Percentiles rank a stretch among this genome's conserved stretches.
These are phyloP conservation scores for Ostrea denselamellosa DNA, from an alignment of 1,140 invertebrate species.

Conservation along the genomic window DNA sequence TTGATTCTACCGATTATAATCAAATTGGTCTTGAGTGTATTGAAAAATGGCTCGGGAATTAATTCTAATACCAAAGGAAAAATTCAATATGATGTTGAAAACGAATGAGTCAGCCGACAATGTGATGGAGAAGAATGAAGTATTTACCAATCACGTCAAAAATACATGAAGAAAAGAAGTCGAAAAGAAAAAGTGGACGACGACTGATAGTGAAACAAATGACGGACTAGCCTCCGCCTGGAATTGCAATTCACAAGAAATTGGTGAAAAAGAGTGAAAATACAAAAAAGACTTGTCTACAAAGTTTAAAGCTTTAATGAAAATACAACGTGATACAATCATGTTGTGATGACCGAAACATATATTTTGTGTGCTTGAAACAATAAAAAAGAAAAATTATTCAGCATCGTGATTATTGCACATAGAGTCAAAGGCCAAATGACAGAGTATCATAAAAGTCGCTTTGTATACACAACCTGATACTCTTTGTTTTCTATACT, in stretches of 20 bases:
- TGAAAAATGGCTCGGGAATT: conserved; percentile 39
- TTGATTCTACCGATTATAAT: not conserved
- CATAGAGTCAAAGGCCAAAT: conserved; percentile 42
- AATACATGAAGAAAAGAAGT: not conserved
- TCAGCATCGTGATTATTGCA: not conserved
- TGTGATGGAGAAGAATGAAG: not conserved
- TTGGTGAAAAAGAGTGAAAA: not conserved
- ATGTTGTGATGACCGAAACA: not conserved
- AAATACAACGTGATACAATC: not conserved
- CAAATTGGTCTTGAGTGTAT: conserved; percentile 9
- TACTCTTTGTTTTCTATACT: conserved; percentile 41
- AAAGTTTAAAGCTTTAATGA: not conserved
- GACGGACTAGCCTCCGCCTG: conserved; percentile 5
- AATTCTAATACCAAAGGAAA: conserved; percentile 41
- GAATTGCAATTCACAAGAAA: not conserved
- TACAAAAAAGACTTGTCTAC: not conserved
- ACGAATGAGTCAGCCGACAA: not conserved
- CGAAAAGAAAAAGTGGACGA: not conserved
- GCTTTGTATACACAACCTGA: conserved; percentile 1
- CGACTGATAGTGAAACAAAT: not conserved
- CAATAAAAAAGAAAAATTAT: not conserved
- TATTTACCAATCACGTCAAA: not conserved
- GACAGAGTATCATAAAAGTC: conserved; percentile 5
- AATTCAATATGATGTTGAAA: conserved; percentile 11
- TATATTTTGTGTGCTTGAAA: not conserved